Evolutionary conservation across 1,140 invertebrate genomes (phyloP).

Genomic region (Cydia splendana): DNA sequence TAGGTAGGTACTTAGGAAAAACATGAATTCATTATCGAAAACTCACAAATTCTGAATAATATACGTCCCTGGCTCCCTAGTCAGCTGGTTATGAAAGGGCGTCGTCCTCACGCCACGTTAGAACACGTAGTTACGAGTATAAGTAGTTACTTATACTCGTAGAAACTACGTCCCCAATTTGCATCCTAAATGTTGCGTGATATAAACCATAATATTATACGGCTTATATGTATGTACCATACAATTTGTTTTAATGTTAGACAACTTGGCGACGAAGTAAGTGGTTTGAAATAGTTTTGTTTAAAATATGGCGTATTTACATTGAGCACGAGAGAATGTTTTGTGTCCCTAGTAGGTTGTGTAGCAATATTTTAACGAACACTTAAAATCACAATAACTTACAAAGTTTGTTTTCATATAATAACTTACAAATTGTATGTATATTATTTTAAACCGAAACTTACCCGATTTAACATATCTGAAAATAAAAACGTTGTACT

Average conservation of each 20-base stretch:
- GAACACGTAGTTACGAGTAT: neutral
- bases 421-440: too few species aligned
- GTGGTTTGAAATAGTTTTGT: slow-evolving; percentile 4
- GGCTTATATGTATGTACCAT: neutral
- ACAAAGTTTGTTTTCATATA: too few species aligned
- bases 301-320: neutral
- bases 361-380: too few species aligned
- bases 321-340: too few species aligned
- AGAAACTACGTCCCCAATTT: slow-evolving; percentile 8
- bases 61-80: neutral
- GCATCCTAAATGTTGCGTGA: neutral
- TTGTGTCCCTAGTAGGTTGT: neutral
- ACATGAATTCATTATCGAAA: too few species aligned
- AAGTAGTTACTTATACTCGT: neutral
- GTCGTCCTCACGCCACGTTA: neutral
- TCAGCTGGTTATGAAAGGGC: neutral
- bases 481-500: too few species aligned
- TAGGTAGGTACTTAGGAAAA: too few species aligned
- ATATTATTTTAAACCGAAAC: too few species aligned
- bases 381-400: too few species aligned
- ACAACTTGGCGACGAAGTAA: neutral
- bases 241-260: slow-evolving; percentile 14
- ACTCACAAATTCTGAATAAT: neutral
- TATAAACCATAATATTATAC: slow-evolving; percentile 7
- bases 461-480: too few species aligned